A percentile compares a stretch with the other conserved stretches of the same genome.
Evolutionary conservation across 2,113 vertebrate genomes (phyloP).

Genomic region (Conger conger): DNA sequence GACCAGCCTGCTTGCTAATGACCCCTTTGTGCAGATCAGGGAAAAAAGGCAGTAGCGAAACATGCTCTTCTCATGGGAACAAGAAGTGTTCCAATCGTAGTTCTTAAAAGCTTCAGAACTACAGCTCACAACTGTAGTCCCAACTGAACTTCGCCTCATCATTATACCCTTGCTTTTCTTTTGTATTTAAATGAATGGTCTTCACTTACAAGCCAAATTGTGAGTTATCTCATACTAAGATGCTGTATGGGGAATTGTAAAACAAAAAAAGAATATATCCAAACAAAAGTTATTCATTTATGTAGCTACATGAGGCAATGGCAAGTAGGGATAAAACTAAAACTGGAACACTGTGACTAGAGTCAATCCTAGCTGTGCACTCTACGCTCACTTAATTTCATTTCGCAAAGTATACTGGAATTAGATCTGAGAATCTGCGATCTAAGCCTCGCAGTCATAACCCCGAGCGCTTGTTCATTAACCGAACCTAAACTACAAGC

Average conservation of each 20-base stretch:
- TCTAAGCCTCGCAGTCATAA: neutral
- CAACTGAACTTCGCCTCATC: neutral
- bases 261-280: too few relatives aligned
- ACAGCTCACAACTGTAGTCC: neutral
- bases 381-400: neutral
- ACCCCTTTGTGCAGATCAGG: neutral
- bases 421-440: neutral
- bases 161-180: neutral
- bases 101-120: neutral
- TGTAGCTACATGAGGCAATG: neutral
- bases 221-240: neutral
- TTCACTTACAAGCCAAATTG: neutral
- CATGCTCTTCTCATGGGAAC: neutral
- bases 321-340: neutral
- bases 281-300: too few relatives aligned
- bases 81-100: neutral
- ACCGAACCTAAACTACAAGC: neutral
- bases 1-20: neutral
- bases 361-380: neutral
- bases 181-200: neutral
- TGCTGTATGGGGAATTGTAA: neutral
- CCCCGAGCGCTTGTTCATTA: neutral
- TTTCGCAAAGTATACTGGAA: neutral
- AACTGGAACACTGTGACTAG: neutral
- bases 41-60: neutral